phyloP scores from a whole-genome alignment of 2,113 vertebrate genomes.

The Myanophis thanlyinensis region DNA sequence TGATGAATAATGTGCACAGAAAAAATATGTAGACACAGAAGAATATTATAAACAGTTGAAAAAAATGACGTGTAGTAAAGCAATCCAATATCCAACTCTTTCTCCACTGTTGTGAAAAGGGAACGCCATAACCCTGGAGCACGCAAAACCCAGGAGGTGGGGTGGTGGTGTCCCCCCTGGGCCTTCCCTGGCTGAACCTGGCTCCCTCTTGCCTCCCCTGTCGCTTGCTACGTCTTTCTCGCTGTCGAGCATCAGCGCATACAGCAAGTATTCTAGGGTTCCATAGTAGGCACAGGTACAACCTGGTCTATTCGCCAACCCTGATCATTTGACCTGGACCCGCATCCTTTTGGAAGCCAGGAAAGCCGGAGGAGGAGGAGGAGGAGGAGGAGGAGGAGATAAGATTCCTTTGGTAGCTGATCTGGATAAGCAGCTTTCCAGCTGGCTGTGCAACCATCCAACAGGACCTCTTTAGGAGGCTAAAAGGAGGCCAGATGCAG shows the following conservation, averaged over 20 bases:
- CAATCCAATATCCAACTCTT: constrained; percentile 99
- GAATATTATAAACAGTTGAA: constrained; percentile 99
- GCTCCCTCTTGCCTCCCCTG: not conserved
- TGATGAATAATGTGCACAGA: constrained; percentile 99
- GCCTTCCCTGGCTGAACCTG: not conserved
- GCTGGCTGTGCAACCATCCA: not conserved
- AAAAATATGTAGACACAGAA: constrained; percentile 99
- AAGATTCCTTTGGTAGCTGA: not conserved
- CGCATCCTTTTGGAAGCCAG: not conserved
- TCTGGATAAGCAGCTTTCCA: not conserved
- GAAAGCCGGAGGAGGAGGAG: not conserved
- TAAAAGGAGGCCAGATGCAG: not conserved
- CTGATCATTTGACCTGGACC: not conserved
- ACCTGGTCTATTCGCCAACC: not conserved
- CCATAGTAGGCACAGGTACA: not conserved
- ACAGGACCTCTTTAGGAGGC: not conserved
- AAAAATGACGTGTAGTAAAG: constrained; percentile 98
- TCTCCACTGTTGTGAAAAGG: constrained; percentile 87
- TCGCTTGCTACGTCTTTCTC: not conserved
- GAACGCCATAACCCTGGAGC: constrained; percentile 87
- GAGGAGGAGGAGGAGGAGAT: not conserved
- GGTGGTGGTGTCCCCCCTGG: not conserved
- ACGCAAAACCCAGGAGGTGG: constrained; percentile 81
- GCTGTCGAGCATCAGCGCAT: not conserved
- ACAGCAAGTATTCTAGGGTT: not conserved